phyloP scores from a whole-genome alignment of 2,888 invertebrate species.

The Blera fallax region DNA sequence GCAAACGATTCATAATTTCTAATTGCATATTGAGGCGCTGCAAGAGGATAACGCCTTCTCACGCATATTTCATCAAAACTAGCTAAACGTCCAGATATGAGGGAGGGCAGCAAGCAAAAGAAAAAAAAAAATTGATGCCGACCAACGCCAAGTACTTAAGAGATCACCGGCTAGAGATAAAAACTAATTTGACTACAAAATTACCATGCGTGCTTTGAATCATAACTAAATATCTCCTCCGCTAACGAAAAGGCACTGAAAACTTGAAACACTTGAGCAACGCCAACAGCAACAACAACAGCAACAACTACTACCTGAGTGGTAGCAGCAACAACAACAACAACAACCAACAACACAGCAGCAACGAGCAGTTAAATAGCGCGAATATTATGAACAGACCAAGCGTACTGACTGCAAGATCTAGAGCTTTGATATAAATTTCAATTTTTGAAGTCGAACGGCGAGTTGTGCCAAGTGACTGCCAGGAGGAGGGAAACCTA shows the following conservation, averaged over 20 bases:
- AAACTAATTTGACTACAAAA: slow-evolving; percentile 73
- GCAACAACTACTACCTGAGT: background rate
- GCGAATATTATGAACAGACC: slow-evolving; percentile 9
- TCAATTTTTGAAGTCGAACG: slow-evolving; percentile 57
- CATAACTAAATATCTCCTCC: slow-evolving; percentile 67
- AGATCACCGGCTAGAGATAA: slow-evolving; percentile 69
- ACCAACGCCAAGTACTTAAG: slow-evolving; percentile 54
- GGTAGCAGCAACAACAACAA: slow-evolving; percentile 56
- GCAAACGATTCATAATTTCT: slow-evolving; percentile 57
- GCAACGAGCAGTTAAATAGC: slow-evolving; percentile 17
- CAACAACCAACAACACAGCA: background rate
- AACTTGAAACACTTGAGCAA: slow-evolving; percentile 59
- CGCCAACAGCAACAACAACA: slow-evolving; percentile 45
- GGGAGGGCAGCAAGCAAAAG: background rate
- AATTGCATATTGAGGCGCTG: slow-evolving; percentile 52
- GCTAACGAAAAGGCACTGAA: slow-evolving; percentile 51
- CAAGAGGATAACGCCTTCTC: slow-evolving; percentile 69
- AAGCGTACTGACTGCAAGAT: slow-evolving; percentile 49
- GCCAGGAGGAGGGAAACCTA: background rate
- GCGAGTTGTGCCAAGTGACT: background rate
- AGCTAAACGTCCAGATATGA: slow-evolving; percentile 20
- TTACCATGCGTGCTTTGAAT: slow-evolving; percentile 72
- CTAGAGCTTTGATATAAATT: slow-evolving; percentile 70
- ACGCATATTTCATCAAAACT: slow-evolving; percentile 62
- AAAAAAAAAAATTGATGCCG: slow-evolving; percentile 1